A percentile compares a stretch with the other conserved stretches of the same genome.
Conservation (phyloP, 30 jellyfish, hydroid and myxozoan genomes). For the Turritopsis dohrnii region DNA sequence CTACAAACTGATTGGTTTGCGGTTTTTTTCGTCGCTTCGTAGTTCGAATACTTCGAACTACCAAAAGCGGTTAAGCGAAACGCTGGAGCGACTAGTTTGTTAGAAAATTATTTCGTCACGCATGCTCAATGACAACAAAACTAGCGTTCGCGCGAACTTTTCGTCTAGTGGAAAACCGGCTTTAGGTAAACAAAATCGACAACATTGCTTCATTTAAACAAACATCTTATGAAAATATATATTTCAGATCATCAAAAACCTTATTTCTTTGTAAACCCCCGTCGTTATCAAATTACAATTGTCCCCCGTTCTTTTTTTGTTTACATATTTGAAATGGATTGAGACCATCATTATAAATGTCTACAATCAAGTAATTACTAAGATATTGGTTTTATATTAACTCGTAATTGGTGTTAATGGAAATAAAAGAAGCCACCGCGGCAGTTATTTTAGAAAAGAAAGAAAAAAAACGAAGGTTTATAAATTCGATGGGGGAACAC, state of each 20-base stretch:
- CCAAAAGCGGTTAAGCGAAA: too few species aligned
- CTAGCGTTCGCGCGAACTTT: too few species aligned
- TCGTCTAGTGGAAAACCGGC: too few species aligned
- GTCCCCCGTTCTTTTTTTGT: not conserved
- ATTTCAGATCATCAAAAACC: not conserved
- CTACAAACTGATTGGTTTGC: too few species aligned
- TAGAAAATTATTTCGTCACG: too few species aligned
- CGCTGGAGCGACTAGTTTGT: too few species aligned
- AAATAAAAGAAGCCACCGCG: not conserved
- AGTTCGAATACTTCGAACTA: too few species aligned
- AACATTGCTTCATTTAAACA: not conserved
- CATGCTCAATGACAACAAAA: too few species aligned
- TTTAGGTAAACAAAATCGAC: not conserved
- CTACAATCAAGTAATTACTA: not conserved
- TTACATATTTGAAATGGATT: not conserved
- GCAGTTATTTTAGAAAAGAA: not conserved
- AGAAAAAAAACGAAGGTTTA: not conserved
- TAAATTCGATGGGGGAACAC: not conserved
- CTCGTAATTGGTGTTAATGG: not conserved
- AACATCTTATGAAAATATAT: not conserved
- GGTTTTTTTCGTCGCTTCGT: too few species aligned
- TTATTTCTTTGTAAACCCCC: not conserved
- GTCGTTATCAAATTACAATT: not conserved
- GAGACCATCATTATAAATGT: not conserved
- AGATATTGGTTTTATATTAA: not conserved